Conservation (phyloP, 2,797 vertebrate species). For the Fistularia tabacaria region DNA sequence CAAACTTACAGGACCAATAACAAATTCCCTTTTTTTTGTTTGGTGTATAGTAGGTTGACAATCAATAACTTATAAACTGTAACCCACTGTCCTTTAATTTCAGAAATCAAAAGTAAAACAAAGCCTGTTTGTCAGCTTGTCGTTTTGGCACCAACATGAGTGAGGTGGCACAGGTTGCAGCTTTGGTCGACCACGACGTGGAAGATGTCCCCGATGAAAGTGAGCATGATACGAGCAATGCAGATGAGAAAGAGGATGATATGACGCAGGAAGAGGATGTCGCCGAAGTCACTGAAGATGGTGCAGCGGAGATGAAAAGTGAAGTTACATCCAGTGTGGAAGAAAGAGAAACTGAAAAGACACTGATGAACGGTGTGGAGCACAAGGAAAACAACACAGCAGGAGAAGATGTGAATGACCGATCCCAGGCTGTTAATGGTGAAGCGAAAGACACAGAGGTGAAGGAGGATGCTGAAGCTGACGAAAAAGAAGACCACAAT, state of each 20-base stretch:
- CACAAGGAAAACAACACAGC: slow-evolving; percentile 17
- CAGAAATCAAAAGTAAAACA: slow-evolving; percentile 20
- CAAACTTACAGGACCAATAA: no score
- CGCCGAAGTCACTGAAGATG: slow-evolving; percentile 5
- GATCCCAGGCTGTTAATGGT: slow-evolving; percentile 36
- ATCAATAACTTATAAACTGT: no score
- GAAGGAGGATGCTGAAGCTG: slow-evolving; percentile 13
- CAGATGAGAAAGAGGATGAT: slow-evolving; percentile 28
- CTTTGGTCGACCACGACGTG: slow-evolving; percentile 32
- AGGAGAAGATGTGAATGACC: slow-evolving; percentile 6
- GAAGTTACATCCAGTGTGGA: slow-evolving; percentile 6
- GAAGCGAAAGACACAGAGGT: slow-evolving; percentile 11
- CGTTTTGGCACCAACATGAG: slow-evolving; percentile 62
- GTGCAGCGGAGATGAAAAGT: slow-evolving; percentile 4
- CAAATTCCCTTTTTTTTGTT: no score
- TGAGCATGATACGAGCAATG: slow-evolving; percentile 20
- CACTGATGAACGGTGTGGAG: slow-evolving; percentile 40
- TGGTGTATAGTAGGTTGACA: not conserved
- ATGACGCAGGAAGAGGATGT: slow-evolving; percentile 18
- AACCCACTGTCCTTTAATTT: slow-evolving; percentile 38
- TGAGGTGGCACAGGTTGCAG: slow-evolving; percentile 64
- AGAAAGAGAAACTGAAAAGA: slow-evolving; percentile 4
- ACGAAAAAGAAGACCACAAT: slow-evolving; percentile 35
- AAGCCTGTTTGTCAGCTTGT: slow-evolving; percentile 51
- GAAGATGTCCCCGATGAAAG: slow-evolving; percentile 27